These are phyloP conservation scores for Pangasius sanitwongsei DNA, from an alignment of 2,797 vertebrate species.

Conservation along the genomic window DNA sequence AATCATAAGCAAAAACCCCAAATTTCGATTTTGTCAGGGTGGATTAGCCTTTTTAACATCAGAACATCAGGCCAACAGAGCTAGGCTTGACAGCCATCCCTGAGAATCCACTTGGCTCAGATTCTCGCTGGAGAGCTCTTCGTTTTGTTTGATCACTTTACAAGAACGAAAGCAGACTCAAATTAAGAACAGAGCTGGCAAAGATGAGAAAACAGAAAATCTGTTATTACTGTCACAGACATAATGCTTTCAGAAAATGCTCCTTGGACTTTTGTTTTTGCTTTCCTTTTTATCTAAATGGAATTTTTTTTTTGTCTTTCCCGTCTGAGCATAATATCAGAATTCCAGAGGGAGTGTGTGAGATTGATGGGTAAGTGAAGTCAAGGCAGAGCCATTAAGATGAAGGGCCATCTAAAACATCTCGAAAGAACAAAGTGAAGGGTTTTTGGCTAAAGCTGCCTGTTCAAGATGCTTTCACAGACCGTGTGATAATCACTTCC, in stretches of 20 bases:
- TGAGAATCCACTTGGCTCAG: constrained; percentile 10
- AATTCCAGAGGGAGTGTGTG: constrained; percentile 28
- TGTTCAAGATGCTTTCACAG: constrained; percentile 38
- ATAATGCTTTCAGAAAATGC: constrained; percentile 15
- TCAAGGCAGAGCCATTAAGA: constrained; percentile 42
- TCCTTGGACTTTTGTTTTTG: constrained; percentile 29
- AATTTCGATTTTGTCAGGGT: constrained; percentile 26
- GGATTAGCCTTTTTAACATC: constrained; percentile 24
- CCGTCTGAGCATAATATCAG: constrained; percentile 30
- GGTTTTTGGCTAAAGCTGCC: constrained; percentile 48
- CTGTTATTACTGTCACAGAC: constrained; percentile 26
- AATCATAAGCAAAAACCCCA: constrained; percentile 2
- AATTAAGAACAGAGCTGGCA: constrained; percentile 34
- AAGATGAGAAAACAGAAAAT: constrained; percentile 27
- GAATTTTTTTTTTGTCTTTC: not conserved
- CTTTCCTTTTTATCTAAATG: constrained; percentile 37
- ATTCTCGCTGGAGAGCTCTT: not conserved
- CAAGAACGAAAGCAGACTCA: constrained; percentile 32
- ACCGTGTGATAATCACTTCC: constrained; percentile 50
- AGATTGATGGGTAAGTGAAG: constrained; percentile 45
- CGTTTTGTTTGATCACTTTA: constrained; percentile 19
- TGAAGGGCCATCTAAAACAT: constrained; percentile 49
- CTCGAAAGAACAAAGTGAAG: constrained; percentile 41
- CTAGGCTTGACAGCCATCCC: not conserved
- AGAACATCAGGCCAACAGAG: constrained; percentile 17